Base-by-base conservation (phyloP, 2,888 invertebrate genomes). In the Pyrrhosoma nymphula region DNA sequence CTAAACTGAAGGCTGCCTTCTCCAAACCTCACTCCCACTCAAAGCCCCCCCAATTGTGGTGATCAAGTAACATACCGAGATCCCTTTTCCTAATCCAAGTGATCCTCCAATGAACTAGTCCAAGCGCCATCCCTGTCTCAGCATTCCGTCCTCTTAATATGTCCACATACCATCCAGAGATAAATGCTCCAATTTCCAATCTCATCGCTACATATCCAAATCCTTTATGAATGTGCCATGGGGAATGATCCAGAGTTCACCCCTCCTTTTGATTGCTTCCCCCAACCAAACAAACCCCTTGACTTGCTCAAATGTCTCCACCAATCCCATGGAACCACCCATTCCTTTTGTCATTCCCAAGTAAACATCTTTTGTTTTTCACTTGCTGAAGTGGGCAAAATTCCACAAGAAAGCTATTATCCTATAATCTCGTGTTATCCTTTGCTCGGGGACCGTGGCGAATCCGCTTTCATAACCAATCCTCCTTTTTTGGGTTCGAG, bases 351-450 rank as follows among this genome's bases (percentile, higher is more conserved):
- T 35, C 89, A 8, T 56, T 56, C 89, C 89, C 89, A 26, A 89
- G 55, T 55, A n/a, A 26, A 55, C 89, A 47, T 47, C 4, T 89
- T 26, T n/a, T n/a, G n/a, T n/a, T n/a, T 89, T 56, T 55, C 89
- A 89, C 55, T 55, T 55, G 89, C 47, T 89, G 89, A 89, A 55
- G 47, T 89, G 89, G 89, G 89, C 89, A 55, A 89, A 88, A 26
- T 56, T 89, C 89, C 89, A 89, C 89, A 89, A 30, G 26, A 55
- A 56, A 89, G 16, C 89, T 89, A 89, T 56, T 60, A 47, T 93
- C 93, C 93, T 93, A 93, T 60, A 30, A 82, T 82, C 82, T 93
- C 93, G n/a, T 93, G 93, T 93, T 75, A 47, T 93, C 93, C 93
- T 93, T 89, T 89, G 89, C 56, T 89, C 93, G 55, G 69, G 93